These are phyloP conservation scores for Spea hammondii DNA, from an alignment of 2,797 vertebrate species.

Conservation along the genomic window DNA sequence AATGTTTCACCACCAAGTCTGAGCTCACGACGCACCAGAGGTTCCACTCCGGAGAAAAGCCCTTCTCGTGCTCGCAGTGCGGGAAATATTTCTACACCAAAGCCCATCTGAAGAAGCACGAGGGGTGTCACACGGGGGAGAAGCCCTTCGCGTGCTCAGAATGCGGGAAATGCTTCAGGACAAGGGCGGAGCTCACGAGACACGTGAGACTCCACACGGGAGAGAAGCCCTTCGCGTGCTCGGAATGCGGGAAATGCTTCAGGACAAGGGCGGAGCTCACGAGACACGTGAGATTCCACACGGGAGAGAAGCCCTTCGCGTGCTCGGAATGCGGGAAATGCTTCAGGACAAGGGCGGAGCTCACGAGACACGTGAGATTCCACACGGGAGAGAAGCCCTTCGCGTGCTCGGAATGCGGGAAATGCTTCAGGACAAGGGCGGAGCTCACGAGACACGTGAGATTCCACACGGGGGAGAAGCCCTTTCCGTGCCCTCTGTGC, in stretches of 20 bases:
- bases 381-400: no score
- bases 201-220: constrained; percentile 74
- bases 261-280: constrained; percentile 4
- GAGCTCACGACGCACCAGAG: constrained; percentile 62
- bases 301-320: constrained; percentile 56
- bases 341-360: no score
- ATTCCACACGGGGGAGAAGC: no score
- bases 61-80: constrained; percentile 54
- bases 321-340: no score
- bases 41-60: constrained; percentile 61
- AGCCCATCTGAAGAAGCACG: constrained; percentile 57
- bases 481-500: constrained; percentile 55
- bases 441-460: no score
- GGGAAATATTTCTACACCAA: constrained; percentile 29
- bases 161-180: constrained; percentile 74
- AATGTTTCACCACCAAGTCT: constrained; percentile 62
- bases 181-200: constrained; percentile 72
- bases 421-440: no score
- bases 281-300: constrained; percentile 12
- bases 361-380: no score
- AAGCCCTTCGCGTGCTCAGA: constrained; percentile 69
- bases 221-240: constrained; percentile 67
- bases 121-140: constrained; percentile 69
- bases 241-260: constrained; percentile 66
- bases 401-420: no score